phyloP scores from a whole-genome alignment of 2,888 invertebrate species.

The Lasioglossum figueresi region DNA sequence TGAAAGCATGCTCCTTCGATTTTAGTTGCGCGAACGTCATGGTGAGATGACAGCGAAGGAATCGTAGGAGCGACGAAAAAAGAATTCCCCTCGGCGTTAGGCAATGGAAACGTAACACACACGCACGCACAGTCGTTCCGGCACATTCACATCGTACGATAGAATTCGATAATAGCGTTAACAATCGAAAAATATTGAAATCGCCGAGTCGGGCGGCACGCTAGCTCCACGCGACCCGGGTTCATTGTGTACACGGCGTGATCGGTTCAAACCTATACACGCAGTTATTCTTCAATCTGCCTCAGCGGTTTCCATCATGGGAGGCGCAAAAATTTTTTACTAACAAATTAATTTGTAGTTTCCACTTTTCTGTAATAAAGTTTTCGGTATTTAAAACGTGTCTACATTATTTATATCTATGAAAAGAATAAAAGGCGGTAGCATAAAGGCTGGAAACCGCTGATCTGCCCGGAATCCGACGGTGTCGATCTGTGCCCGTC shows the following conservation, averaged over 20 bases:
- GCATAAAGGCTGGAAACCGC: too few species aligned
- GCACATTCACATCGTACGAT: constrained; percentile 53
- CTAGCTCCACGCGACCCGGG: constrained; percentile 21
- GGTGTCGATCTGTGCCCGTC: not conserved
- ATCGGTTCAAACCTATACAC: not conserved
- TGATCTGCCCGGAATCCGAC: not conserved
- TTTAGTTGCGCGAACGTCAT: constrained; percentile 27
- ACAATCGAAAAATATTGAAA: constrained; percentile 73
- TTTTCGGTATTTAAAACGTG: too few species aligned
- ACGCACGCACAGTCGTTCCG: constrained; percentile 32
- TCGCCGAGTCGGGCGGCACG: constrained; percentile 54
- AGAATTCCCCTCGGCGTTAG: constrained; percentile 61
- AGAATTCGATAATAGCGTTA: constrained; percentile 72
- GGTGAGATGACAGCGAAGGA: constrained; percentile 47
- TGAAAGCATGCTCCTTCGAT: constrained; percentile 36
- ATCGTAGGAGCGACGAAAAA: constrained; percentile 51
- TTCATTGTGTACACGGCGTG: constrained; percentile 18
- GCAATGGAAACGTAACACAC: constrained; percentile 49
- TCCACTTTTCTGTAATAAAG: too few species aligned
- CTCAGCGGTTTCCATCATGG: too few species aligned
- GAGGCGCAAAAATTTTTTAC: too few species aligned
- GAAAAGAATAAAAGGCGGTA: too few species aligned
- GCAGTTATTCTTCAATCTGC: not conserved
- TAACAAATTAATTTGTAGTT: too few species aligned
- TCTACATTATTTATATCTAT: too few species aligned